These are phyloP conservation scores for Chymomyza procnemis DNA, from an alignment of 2,888 invertebrate genomes.

Conservation along the genomic window DNA sequence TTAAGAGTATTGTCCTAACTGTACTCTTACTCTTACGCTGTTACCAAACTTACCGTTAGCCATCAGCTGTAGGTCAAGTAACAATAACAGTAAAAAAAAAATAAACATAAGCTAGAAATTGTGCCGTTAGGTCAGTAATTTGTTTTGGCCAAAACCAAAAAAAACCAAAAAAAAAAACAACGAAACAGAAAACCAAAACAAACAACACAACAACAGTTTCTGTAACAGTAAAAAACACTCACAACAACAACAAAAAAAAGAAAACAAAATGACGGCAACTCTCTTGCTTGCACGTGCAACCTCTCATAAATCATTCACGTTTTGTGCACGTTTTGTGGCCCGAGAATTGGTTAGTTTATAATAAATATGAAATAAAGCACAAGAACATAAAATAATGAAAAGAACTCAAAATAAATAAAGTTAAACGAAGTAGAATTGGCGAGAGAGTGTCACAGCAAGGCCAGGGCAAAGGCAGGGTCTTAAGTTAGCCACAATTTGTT, in stretches of 20 bases:
- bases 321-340: background rate
- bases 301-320: background rate
- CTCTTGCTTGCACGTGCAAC: constrained; percentile 6
- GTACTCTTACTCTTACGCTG: background rate
- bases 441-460: background rate
- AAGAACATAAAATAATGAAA: background rate
- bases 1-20: constrained; percentile 26
- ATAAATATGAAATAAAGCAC: constrained; percentile 1
- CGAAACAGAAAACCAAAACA: too few species aligned
- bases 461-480: background rate
- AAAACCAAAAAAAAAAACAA: background rate
- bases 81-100: background rate
- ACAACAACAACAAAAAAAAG: constrained; percentile 8
- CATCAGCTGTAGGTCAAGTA: constrained; percentile 2
- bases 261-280: constrained; percentile 18
- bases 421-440: background rate
- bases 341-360: constrained; percentile 5
- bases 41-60: constrained; percentile 23
- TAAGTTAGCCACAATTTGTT: background rate
- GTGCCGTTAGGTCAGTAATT: constrained; percentile 55
- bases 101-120: background rate
- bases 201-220: background rate
- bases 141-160: constrained; percentile 6
- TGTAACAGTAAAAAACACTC: background rate
- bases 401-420: background rate